Base-by-base conservation (phyloP, 2,797 vertebrate species). In the Mus spretus region DNA sequence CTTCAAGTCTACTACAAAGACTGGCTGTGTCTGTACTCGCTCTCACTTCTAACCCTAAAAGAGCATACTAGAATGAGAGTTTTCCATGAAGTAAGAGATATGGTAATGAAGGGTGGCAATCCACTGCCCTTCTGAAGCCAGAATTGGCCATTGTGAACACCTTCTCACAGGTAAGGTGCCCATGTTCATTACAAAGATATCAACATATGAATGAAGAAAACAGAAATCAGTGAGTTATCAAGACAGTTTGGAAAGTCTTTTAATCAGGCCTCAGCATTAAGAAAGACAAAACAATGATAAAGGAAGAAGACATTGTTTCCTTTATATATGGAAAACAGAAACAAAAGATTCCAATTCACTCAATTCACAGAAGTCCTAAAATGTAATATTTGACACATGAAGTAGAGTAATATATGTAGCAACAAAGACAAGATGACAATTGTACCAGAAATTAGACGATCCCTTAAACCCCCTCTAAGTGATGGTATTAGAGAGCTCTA, bases 401-500 rank as follows among this genome's bases (percentile, higher is more conserved):
- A 86, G 34, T 65, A 95, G 53, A 31, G 17, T 40, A 61, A 55
- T 15, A 17, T 44, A 53, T 37, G 40, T n/a, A 44, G 6, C 15
- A 91, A 17, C 12, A 40, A 75, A 93, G 53, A n/a, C 2, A 63
- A 75, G 31, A 82, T 65, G 13, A 17, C 89, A 31, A 83, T 14
- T 2, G 22, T 31, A 15, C 24, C 47, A 81, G 59, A 1, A 26
- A 2, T 13, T 5, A 14, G 22, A 40, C 59, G 24, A 3, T 10
- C 5, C 3, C 1, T 12, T 0, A 6, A 34, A 14, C 8, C 19
- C 31, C 7, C 7, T 81, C 0, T 40, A 67, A 59, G 19, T 20
- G 28, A n/a, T 24, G 1, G 26, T 4, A 26, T 91, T 67, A 53
- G 15, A 37, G 31, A 94, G 5, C 17, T 72, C n/a, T 14, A 50